phyloP scores from a whole-genome alignment of 2,113 vertebrate genomes.

The Gopherus flavomarginatus region DNA sequence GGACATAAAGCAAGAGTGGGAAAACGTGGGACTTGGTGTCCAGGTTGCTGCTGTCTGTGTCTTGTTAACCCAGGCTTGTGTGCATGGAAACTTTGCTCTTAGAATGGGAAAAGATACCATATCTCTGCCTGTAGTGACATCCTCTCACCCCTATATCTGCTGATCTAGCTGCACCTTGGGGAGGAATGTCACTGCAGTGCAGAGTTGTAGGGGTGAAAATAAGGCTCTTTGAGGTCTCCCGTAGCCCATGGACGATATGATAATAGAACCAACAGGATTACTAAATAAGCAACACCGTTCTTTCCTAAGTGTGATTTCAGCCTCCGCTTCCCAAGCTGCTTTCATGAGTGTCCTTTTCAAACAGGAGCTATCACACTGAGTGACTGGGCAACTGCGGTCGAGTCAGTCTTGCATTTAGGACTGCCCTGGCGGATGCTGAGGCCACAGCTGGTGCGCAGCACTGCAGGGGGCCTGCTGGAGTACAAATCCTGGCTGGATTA shows the following conservation, averaged over 20 bases:
- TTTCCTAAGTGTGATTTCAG: fast-evolving
- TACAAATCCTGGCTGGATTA: constrained; percentile 80
- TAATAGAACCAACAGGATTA: not conserved
- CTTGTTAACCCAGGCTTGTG: fast-evolving
- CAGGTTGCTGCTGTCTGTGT: not conserved
- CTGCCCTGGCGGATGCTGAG: constrained; percentile 92
- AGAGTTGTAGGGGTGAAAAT: not conserved
- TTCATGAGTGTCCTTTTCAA: not conserved
- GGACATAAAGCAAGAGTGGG: not conserved
- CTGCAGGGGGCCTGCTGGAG: constrained; percentile 20
- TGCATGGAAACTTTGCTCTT: not conserved
- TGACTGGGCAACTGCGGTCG: constrained; percentile 87
- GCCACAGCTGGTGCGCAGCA: constrained; percentile 78
- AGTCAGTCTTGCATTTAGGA: constrained; percentile 84
- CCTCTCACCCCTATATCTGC: not conserved
- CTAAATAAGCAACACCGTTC: not conserved
- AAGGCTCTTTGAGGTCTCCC: not conserved
- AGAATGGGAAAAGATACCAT: not conserved
- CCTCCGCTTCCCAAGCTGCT: not conserved
- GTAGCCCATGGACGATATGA: not conserved
- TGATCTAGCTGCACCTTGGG: not conserved
- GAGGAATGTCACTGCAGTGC: not conserved
- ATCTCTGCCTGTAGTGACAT: not conserved
- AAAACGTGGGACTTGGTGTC: not conserved
- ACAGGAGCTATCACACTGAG: constrained; percentile 78